Conservation (phyloP, 2,888 invertebrate species). For the Empis livida region DNA sequence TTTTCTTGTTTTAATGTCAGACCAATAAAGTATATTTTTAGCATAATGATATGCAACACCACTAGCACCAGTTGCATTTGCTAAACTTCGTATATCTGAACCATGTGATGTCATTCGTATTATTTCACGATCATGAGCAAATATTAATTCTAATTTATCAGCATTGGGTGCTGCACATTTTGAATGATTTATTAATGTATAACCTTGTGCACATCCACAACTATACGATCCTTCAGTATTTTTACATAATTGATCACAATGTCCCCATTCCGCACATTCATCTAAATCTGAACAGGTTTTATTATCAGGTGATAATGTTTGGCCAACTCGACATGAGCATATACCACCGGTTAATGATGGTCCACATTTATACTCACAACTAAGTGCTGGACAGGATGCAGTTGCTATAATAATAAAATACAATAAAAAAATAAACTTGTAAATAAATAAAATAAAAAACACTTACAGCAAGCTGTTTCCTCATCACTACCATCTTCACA, state of each 20-base stretch:
- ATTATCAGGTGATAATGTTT: constrained; percentile 68
- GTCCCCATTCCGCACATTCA: constrained; percentile 86
- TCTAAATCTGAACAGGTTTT: constrained; percentile 82
- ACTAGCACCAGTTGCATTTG: constrained; percentile 73
- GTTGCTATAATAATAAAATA: constrained; percentile 45
- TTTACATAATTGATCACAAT: constrained; percentile 87
- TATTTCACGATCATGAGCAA: constrained; percentile 58
- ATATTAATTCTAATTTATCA: constrained; percentile 47
- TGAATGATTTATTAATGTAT: constrained; percentile 46
- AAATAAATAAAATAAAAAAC: neutral
- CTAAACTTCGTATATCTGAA: constrained; percentile 43
- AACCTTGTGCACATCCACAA: constrained; percentile 74
- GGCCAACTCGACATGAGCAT: constrained; percentile 81
- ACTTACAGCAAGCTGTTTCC: constrained; percentile 77
- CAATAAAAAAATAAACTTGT: constrained; percentile 3
- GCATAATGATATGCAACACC: constrained; percentile 76
- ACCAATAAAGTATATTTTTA: constrained; percentile 72
- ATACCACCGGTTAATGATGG: constrained; percentile 79
- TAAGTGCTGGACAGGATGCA: constrained; percentile 66
- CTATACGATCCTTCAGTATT: constrained; percentile 75
- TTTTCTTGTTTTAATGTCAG: constrained; percentile 76
- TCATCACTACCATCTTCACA: constrained; percentile 89
- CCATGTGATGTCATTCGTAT: constrained; percentile 58
- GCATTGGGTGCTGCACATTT: constrained; percentile 51
- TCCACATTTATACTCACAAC: constrained; percentile 85